These are phyloP conservation scores for Sandelia bainsii DNA, from an alignment of 2,797 vertebrate species.

Conservation along the genomic window DNA sequence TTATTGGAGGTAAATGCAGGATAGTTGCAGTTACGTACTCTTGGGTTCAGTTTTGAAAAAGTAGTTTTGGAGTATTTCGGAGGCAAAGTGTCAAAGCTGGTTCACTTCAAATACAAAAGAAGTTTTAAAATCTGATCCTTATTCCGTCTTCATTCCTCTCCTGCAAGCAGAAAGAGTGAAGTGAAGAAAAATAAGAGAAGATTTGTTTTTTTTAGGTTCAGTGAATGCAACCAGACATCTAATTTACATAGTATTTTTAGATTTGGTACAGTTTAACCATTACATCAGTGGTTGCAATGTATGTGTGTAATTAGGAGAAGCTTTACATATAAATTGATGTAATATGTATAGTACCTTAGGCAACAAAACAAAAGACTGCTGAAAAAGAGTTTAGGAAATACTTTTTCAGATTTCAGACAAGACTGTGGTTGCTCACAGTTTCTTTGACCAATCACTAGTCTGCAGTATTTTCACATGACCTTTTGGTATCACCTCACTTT, in stretches of 20 bases:
- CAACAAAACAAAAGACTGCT: too few species aligned
- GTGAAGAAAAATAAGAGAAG: too few species aligned
- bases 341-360: too few species aligned
- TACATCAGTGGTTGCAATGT: not conserved
- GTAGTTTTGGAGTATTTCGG: not conserved
- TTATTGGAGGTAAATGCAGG: not conserved
- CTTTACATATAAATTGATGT: too few species aligned
- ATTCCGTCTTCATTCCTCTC: not conserved
- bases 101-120: not conserved
- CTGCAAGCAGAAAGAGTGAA: not conserved
- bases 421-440: too few species aligned
- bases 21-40: not conserved
- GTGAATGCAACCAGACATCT: not conserved
- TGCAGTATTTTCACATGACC: too few species aligned
- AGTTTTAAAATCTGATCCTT: not conserved
- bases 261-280: not conserved
- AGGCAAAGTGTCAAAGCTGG: not conserved
- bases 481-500: too few species aligned
- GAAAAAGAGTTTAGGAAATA: too few species aligned
- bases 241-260: too few species aligned
- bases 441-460: too few species aligned
- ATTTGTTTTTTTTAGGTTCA: not conserved
- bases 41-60: not conserved
- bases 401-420: too few species aligned
- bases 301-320: too few species aligned